These are phyloP conservation scores for Potamarius usumacintae DNA, from an alignment of 2,113 vertebrate species.

Conservation along the genomic window DNA sequence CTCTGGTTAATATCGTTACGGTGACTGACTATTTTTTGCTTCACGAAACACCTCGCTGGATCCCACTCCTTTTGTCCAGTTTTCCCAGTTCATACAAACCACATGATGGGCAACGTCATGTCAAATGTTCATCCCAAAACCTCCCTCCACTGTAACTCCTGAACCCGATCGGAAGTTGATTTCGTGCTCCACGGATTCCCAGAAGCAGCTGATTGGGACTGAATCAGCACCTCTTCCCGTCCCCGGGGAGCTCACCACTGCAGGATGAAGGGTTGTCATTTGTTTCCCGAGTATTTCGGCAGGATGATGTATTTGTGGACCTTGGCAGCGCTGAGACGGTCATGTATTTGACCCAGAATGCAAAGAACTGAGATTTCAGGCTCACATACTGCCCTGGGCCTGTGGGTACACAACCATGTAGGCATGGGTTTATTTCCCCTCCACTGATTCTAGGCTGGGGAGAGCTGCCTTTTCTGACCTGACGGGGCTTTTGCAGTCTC, in stretches of 20 bases:
- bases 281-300: conserved; percentile 56
- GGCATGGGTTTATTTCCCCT: background rate
- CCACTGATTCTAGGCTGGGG: background rate
- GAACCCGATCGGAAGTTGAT: background rate
- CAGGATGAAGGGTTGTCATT: conserved; percentile 41
- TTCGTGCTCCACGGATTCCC: background rate
- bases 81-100: background rate
- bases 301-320: conserved; percentile 64
- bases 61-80: background rate
- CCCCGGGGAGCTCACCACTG: background rate
- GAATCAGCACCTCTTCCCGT: background rate
- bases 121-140: background rate
- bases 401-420: background rate
- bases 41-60: background rate
- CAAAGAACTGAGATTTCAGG: conserved; percentile 39
- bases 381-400: conserved; percentile 2
- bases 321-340: conserved; percentile 62
- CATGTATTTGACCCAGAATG: conserved; percentile 64
- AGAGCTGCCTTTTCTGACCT: conserved; percentile 47
- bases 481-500: conserved; percentile 59
- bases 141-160: too few species aligned
- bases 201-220: background rate
- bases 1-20: background rate
- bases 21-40: too few species aligned
- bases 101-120: background rate